Evolutionary conservation across 2,888 invertebrate genomes (phyloP), one percentile per base, ranked within the genome.

Genomic region (Napeogenes inachia): DNA sequence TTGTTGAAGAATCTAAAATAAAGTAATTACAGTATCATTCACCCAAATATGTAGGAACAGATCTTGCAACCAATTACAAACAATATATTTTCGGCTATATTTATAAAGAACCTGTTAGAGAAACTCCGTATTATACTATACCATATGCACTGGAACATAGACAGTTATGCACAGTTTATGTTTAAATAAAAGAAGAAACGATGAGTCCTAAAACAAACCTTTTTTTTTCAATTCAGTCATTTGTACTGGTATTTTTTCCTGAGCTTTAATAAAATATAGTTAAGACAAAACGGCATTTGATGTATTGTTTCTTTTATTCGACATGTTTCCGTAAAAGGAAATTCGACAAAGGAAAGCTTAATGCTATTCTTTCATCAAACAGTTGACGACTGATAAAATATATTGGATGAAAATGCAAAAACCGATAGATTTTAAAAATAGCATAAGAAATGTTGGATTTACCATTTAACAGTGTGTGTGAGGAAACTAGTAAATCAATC

Each of bases 331-430:
- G 57, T 54, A 58, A 50, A 57, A 64, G 66, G 53, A 66, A 68
- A 65, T 68, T 66, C 61, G 59, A 67, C 69, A 66, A 67, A 68
- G 66, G 66, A 64, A 61, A 67, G 59, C 65, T 64, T 68, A 70
- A 70, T 68, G 64, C 67, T 62, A 69, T 71, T 72, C 69, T 67
- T 68, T 70, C 69, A 63, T 66, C 66, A 64, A 63, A 60, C 53
- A 60, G 60, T 61, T 65, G 64, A 58, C 61, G 57, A 60, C 59
- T 66, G 64, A 62, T 64, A 60, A 62, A 64, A 64, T 64, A 62
- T 67, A 67, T 67, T 62, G 62, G 57, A 60, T 57, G 57, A 54
- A 62, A 64, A 64, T 60, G 55, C 33, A 45, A 59, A 55, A 50
- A 57, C 35, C 57, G 33, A 38, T 59, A 54, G 58, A 61, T 54